Conservation (phyloP, 2,888 invertebrate species). For the Drosophila borealis region DNA sequence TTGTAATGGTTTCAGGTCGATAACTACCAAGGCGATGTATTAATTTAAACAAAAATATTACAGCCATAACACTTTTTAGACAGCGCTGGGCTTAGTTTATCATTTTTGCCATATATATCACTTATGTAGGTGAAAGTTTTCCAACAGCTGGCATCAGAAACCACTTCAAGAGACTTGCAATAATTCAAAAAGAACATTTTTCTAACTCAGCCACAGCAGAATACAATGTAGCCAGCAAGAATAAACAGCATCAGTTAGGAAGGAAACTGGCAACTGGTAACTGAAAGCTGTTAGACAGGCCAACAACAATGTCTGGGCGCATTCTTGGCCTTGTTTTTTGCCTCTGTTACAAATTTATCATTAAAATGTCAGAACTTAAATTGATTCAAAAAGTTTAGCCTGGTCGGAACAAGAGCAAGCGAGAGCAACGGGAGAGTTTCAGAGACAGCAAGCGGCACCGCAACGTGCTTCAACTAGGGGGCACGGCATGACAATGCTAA, state of each 20-base stretch:
- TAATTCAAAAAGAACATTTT: conserved; percentile 68
- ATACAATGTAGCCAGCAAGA: conserved; percentile 13
- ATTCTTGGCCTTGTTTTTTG: conserved; percentile 64
- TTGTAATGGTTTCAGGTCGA: too few relatives aligned
- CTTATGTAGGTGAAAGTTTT: conserved; percentile 28
- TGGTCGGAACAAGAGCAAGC: neutral
- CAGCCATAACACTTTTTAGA: neutral
- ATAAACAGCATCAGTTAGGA: conserved; percentile 19
- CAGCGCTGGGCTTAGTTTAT: conserved; percentile 25
- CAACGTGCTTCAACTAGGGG: conserved; percentile 22
- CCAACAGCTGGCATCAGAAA: conserved; percentile 26
- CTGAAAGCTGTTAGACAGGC: conserved; percentile 34
- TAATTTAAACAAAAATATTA: neutral
- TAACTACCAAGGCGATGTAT: too few relatives aligned
- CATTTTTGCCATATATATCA: conserved; percentile 27
- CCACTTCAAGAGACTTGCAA: conserved; percentile 47
- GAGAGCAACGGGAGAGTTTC: conserved; percentile 14
- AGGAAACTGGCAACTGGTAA: conserved; percentile 17
- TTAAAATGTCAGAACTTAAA: conserved; percentile 80
- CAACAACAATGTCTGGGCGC: conserved; percentile 28
- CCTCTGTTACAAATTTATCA: conserved; percentile 76
- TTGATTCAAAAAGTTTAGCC: conserved; percentile 77
- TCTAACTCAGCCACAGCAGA: conserved; percentile 34
- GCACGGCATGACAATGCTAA: conserved; percentile 45
- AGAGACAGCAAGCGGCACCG: conserved; percentile 11